Base-by-base conservation (phyloP, 2,797 vertebrate genomes). In the Chelonia mydas region DNA sequence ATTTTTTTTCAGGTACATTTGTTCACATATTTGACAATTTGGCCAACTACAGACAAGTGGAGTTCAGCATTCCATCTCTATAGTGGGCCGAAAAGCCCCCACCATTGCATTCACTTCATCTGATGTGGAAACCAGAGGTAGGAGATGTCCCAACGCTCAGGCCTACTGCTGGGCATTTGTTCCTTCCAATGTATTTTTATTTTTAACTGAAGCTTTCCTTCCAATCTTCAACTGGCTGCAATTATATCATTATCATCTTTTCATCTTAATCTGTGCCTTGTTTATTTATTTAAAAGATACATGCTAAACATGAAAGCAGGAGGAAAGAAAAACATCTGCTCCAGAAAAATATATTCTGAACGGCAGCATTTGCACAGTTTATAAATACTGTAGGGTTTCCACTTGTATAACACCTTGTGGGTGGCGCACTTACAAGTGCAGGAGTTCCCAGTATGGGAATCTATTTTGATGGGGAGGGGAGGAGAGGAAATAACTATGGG, bases 271-370 rank as follows among this genome's bases (percentile, higher is more conserved):
- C 84, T 85, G 54, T 84, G 78, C 83, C 47, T 90, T 27, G 33
- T 83, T 77, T 91, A 95, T 84, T 86, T 90, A 7, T 0, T 1
- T 28, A 81, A 81, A 72, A 41, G 8, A 15, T 31, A 53, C 77
- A 84, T 88, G 61, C 84, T 96, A 95, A 94, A 82, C 94, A 94
- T 95, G 90, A 95, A 96, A 92, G 84, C 53, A 92, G 95, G 96
- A 89, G n/a, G 68, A 94, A 97, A 72, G 79, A 95, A 96, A 84
- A 97, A 95, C 92, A 94, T 95, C 91, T 97, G 92, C 80, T 95
- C 47, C 86, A 88, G 81, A 93, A 90, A 90, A 94, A 92, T 92
- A 92, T 92, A 90, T 49, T 92, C 61, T 93, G 89, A 95, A 94
- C 88, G 16, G 16, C 82, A 92, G 55, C 77, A 33, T 94, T 93